phyloP scores from a whole-genome alignment of 2,797 vertebrate species.

The Leontocebus nigricollis region DNA sequence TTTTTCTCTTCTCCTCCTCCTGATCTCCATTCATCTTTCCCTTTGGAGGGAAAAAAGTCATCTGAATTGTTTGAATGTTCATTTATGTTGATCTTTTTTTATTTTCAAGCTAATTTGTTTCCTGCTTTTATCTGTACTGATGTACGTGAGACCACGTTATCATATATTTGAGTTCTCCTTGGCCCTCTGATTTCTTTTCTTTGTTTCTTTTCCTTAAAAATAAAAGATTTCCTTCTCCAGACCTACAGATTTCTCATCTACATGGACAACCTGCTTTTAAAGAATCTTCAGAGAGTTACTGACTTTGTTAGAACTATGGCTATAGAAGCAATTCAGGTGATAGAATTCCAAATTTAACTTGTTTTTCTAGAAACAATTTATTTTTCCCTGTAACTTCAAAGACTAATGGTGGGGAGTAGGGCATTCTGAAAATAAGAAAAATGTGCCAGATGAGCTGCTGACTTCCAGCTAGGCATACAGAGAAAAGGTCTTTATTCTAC shows the following conservation, averaged over 20 bases:
- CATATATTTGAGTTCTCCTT: neutral
- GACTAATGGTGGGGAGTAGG: neutral
- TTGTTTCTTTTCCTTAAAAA: neutral
- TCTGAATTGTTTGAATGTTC: neutral
- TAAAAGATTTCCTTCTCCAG: neutral
- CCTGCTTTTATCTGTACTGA: conserved; percentile 62
- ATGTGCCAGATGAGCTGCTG: conserved; percentile 32
- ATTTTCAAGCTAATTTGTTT: conserved; percentile 80
- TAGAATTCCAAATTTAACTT: conserved; percentile 27
- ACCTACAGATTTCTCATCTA: neutral
- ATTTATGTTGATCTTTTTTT: conserved; percentile 38
- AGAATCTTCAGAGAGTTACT: conserved; percentile 19
- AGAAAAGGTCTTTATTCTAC: conserved; percentile 78
- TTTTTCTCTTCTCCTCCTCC: neutral
- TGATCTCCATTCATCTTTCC: neutral
- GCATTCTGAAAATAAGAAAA: conserved; percentile 48
- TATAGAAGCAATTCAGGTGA: conserved; percentile 32
- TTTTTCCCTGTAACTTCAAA: conserved; percentile 37
- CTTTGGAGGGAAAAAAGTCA: neutral
- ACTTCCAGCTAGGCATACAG: conserved; percentile 71
- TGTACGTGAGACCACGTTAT: neutral
- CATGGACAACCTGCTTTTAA: neutral
- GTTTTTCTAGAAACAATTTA: conserved; percentile 51
- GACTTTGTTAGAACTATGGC: conserved; percentile 11
- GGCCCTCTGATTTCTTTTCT: neutral